Evolutionary conservation across 2,888 invertebrate species (phyloP).

Genomic region (Torymus aiolomorphi): DNA sequence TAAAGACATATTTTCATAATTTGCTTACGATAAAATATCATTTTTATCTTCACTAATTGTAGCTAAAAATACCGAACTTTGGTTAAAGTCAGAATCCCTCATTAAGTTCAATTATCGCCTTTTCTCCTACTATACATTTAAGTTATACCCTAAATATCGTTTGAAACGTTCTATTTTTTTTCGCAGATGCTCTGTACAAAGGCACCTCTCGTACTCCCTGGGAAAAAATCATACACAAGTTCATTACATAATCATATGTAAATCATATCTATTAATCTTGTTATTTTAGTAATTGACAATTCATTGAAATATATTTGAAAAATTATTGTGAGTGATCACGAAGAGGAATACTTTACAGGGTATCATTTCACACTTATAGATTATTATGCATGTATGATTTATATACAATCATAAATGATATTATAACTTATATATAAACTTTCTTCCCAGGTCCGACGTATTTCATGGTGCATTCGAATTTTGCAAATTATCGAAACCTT

Average conservation of each 20-base stretch:
- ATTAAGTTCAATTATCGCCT: not conserved
- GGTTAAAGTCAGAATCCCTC: slow-evolving; percentile 3
- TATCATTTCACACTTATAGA: no score
- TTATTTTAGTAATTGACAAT: slow-evolving; percentile 25
- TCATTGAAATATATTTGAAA: no score
- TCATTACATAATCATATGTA: slow-evolving; percentile 11
- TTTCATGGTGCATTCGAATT: slow-evolving; percentile 6
- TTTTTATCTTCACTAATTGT: slow-evolving; percentile 3
- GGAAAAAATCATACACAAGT: slow-evolving; percentile 5
- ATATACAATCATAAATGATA: slow-evolving; percentile 21
- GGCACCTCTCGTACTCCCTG: slow-evolving; percentile 58
- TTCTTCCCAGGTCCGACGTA: not conserved
- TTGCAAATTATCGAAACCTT: not conserved
- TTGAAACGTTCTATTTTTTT: slow-evolving; percentile 5
- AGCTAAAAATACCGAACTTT: slow-evolving; percentile 43
- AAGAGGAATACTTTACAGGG: no score
- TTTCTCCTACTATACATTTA: slow-evolving; percentile 12
- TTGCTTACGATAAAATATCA: not conserved
- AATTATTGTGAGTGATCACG: no score
- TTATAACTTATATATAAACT: slow-evolving; percentile 25
- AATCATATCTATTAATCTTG: not conserved
- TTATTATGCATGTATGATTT: slow-evolving; percentile 16
- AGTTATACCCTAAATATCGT: slow-evolving; percentile 6
- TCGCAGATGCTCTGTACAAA: slow-evolving; percentile 68
- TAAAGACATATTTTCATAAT: slow-evolving; percentile 15